These are phyloP conservation scores for Taenioides sp. DNA, from an alignment of 2,797 vertebrate species.

Conservation along the genomic window DNA sequence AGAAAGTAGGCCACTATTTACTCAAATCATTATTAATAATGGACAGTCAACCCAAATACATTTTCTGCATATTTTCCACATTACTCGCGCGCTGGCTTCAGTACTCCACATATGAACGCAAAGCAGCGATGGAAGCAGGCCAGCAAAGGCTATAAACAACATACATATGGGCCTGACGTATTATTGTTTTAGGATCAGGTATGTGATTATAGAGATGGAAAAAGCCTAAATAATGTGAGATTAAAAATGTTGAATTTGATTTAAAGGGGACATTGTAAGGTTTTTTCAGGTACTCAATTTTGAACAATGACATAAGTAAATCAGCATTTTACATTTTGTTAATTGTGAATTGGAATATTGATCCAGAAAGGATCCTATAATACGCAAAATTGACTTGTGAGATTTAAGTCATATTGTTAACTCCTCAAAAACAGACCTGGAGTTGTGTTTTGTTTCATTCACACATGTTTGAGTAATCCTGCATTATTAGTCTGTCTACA, in stretches of 20 bases:
- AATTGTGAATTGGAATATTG: too few relatives aligned
- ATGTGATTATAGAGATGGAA: background rate
- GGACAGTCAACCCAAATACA: slow-evolving; percentile 81
- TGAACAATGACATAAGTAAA: background rate
- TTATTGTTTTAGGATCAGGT: slow-evolving; percentile 29
- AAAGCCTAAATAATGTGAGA: background rate
- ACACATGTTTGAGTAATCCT: too few relatives aligned
- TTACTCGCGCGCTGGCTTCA: slow-evolving; percentile 36
- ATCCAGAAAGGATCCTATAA: too few relatives aligned
- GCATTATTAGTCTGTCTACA: too few relatives aligned
- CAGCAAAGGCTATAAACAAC: slow-evolving; percentile 37
- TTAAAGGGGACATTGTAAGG: too few relatives aligned
- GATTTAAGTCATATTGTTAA: too few relatives aligned
- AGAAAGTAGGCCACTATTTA: slow-evolving; percentile 83
- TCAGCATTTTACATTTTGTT: too few relatives aligned
- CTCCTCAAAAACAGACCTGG: too few relatives aligned
- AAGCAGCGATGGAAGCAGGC: slow-evolving; percentile 39
- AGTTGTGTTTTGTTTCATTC: too few relatives aligned
- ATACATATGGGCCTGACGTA: slow-evolving; percentile 7
- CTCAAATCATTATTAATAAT: slow-evolving; percentile 81
- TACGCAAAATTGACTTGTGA: too few relatives aligned
- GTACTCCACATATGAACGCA: slow-evolving; percentile 20
- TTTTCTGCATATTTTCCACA: slow-evolving; percentile 72
- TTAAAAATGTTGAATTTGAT: background rate
- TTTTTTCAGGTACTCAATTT: background rate